Conservation (phyloP, 1,140 invertebrate species). For the Drosophila pruinosa region DNA sequence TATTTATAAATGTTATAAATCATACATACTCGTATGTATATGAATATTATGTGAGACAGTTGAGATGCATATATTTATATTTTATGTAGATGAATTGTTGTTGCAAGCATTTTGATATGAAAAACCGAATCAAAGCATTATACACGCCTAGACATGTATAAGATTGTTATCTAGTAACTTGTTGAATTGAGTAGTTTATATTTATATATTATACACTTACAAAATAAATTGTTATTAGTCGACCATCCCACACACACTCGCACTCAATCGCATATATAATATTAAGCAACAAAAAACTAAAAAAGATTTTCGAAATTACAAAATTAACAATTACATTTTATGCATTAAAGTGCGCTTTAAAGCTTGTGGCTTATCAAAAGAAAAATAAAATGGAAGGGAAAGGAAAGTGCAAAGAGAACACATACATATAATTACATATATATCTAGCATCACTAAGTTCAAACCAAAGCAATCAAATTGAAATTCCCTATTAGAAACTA, state of each 20-base stretch:
- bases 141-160: conserved; percentile 41
- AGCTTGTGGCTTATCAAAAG: conserved; percentile 72
- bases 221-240: conserved; percentile 61
- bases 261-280: conserved; percentile 10
- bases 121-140: conserved; percentile 22
- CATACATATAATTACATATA: conserved; percentile 36
- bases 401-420: conserved; percentile 9
- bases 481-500: conserved; percentile 52
- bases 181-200: conserved; percentile 68
- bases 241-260: conserved; percentile 27
- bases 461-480: conserved; percentile 60
- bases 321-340: conserved; percentile 25
- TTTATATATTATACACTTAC: conserved; percentile 50
- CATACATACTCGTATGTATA: conserved; percentile 1
- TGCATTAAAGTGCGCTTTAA: conserved; percentile 72
- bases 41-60: not conserved
- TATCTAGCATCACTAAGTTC: conserved; percentile 42
- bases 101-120: conserved; percentile 69
- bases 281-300: conserved; percentile 38
- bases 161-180: conserved; percentile 76
- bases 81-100: conserved; percentile 71
- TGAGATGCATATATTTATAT: conserved; percentile 50
- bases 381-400: conserved; percentile 6
- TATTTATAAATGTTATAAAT: conserved; percentile 6
- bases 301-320: conserved; percentile 39